These are phyloP conservation scores for Scaptomyza caliginosa DNA, from an alignment of 2,888 invertebrate genomes.

Conservation along the genomic window DNA sequence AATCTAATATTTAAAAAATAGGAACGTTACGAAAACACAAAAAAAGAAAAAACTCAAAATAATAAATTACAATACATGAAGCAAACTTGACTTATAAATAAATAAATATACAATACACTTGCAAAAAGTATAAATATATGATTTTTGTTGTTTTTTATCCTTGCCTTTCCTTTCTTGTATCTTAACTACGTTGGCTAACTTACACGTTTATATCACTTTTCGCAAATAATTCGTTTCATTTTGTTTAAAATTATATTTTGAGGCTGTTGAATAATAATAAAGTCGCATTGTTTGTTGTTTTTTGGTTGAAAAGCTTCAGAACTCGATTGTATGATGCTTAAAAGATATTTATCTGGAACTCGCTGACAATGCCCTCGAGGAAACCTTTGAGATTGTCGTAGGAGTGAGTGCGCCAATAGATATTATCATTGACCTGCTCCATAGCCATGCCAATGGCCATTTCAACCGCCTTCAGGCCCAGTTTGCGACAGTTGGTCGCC, in stretches of 20 bases:
- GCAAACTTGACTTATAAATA: constrained; percentile 52
- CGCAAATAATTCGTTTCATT: constrained; percentile 79
- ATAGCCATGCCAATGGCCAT: constrained; percentile 81
- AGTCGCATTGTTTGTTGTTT: constrained; percentile 52
- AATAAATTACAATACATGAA: constrained; percentile 49
- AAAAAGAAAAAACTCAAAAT: constrained; percentile 47
- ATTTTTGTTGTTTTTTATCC: not conserved
- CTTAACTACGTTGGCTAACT: constrained; percentile 74
- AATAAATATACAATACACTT: constrained; percentile 63
- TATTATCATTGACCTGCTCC: constrained; percentile 84
- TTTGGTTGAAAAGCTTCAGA: constrained; percentile 52
- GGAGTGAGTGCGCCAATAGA: constrained; percentile 83
- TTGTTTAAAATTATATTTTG: constrained; percentile 67
- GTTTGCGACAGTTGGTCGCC: constrained; percentile 76
- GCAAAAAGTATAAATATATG: constrained; percentile 54
- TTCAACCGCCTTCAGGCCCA: constrained; percentile 82
- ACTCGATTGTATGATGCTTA: constrained; percentile 52
- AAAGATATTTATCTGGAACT: constrained; percentile 82
- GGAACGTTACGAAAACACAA: constrained; percentile 71
- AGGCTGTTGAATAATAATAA: constrained; percentile 67
- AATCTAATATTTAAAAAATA: constrained; percentile 44
- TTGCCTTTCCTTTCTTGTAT: constrained; percentile 6
- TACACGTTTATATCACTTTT: constrained; percentile 83
- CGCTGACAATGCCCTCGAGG: constrained; percentile 82
- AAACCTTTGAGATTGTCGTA: constrained; percentile 82